Evolutionary conservation across 2,113 vertebrate species (phyloP).

Genomic region (Apaloderma vittatum): DNA sequence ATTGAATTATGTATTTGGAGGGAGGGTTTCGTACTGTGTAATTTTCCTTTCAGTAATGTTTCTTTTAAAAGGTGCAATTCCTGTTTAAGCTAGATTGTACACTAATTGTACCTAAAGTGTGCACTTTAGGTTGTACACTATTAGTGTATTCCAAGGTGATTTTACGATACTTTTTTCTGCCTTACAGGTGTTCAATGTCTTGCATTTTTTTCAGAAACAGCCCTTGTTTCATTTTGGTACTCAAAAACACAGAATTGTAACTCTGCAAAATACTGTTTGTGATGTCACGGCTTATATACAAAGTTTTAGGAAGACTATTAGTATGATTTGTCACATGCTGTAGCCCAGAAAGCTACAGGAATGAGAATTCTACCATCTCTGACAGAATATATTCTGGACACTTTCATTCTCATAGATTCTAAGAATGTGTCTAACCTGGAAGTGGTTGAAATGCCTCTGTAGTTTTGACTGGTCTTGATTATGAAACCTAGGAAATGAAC

Average conservation of each 20-base stretch:
- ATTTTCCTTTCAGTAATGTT: background rate
- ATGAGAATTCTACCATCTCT: conserved; percentile 70
- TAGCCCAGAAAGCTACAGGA: conserved; percentile 77
- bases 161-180: background rate
- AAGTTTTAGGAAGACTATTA: background rate
- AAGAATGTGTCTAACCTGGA: conserved; percentile 76
- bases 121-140: background rate
- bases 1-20: background rate
- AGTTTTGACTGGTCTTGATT: background rate
- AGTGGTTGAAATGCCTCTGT: conserved; percentile 59
- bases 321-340: conserved; percentile 49
- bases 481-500: background rate
- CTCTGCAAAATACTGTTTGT: background rate
- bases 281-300: background rate
- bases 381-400: conserved; percentile 82
- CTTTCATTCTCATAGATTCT: conserved; percentile 72
- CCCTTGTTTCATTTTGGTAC: background rate
- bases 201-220: background rate
- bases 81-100: background rate
- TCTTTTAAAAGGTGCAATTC: background rate
- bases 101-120: background rate
- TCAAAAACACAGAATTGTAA: background rate
- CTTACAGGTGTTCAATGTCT: background rate
- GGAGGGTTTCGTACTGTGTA: background rate
- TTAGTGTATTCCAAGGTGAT: background rate